A percentile compares a stretch with the other conserved stretches of the same genome.
Evolutionary conservation across 1,140 invertebrate species (phyloP).

Genomic region (Caerostris extrusa): DNA sequence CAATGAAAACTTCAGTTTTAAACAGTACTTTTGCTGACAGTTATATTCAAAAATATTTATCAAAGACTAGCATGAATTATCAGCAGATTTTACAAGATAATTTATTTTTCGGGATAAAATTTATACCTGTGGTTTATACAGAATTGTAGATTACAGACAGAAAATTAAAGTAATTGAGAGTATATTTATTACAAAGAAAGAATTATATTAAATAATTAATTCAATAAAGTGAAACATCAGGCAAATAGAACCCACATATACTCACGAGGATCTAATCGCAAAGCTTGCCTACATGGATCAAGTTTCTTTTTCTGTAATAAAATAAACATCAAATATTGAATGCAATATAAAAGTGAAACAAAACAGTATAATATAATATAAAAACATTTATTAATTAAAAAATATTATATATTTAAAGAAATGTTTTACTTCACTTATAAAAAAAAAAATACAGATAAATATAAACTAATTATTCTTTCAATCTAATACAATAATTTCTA

Average conservation of each 20-base stretch:
- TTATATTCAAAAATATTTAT: too few relatives aligned
- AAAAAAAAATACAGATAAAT: background rate
- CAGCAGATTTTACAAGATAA: background rate
- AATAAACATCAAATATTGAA: background rate
- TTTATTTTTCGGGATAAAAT: background rate
- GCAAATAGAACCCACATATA: conserved; percentile 85
- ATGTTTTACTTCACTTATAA: background rate
- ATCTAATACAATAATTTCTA: background rate
- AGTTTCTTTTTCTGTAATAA: conserved; percentile 85
- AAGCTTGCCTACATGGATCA: conserved; percentile 90
- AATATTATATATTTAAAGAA: background rate
- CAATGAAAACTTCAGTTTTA: too few relatives aligned
- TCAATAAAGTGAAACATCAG: conserved; percentile 82
- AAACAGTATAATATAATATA: background rate
- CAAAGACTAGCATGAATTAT: background rate
- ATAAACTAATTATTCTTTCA: background rate
- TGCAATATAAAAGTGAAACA: background rate
- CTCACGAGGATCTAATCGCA: conserved; percentile 89
- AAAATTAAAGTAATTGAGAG: background rate
- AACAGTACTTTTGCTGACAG: too few relatives aligned
- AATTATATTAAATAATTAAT: conserved; percentile 46
- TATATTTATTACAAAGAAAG: background rate
- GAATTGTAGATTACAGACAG: background rate
- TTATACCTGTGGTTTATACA: background rate
- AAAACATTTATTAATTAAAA: background rate